phyloP scores from a whole-genome alignment of 2,113 vertebrate genomes.

The Diadophis punctatus region DNA sequence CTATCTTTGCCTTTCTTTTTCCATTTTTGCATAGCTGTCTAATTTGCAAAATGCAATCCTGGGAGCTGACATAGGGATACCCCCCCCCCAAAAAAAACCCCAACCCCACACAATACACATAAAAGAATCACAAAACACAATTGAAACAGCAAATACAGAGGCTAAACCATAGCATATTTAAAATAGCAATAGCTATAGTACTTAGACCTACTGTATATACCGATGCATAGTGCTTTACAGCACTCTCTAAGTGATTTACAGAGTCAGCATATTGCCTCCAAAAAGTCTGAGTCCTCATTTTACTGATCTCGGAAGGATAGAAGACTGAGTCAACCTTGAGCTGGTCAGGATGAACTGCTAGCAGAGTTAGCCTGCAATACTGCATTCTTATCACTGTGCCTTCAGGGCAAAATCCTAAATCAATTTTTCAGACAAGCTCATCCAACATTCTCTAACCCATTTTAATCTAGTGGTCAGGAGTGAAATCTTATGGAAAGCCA shows the following conservation, averaged over 20 bases:
- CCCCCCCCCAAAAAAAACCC: too few species aligned
- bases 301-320: too few species aligned
- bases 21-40: background rate
- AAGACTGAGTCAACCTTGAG: too few species aligned
- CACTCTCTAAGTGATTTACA: background rate
- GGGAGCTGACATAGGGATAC: background rate
- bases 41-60: background rate
- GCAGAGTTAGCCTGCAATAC: too few species aligned
- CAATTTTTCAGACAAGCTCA: background rate
- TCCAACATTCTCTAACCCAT: background rate
- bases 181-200: background rate
- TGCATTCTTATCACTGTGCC: too few species aligned
- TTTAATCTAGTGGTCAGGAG: background rate
- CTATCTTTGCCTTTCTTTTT: conserved; percentile 22
- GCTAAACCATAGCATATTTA: background rate
- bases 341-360: too few species aligned
- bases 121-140: background rate
- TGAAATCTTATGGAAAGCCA: background rate
- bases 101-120: background rate
- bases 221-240: background rate
- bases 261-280: too few species aligned
- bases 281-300: too few species aligned
- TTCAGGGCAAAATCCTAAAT: background rate
- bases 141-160: background rate
- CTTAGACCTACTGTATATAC: background rate